These are phyloP conservation scores for Atta colombica DNA, from an alignment of 1,140 invertebrate species.

Conservation along the genomic window DNA sequence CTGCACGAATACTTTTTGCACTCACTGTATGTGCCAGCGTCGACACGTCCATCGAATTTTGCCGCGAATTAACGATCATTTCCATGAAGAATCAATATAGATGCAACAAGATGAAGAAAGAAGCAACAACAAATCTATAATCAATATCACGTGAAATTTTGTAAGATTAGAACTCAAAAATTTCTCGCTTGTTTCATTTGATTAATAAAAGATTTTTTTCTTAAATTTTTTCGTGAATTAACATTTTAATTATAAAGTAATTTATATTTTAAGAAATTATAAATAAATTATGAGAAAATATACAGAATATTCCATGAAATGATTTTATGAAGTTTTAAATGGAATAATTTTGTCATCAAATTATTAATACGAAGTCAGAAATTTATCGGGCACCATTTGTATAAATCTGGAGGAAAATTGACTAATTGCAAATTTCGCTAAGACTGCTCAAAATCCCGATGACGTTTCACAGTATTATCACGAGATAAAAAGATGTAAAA, in stretches of 20 bases:
- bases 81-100: conserved; percentile 14
- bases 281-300: background rate
- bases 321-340: conserved; percentile 15
- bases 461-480: background rate
- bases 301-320: background rate
- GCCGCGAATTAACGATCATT: background rate
- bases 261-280: background rate
- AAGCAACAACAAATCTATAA: background rate
- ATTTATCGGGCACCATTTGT: background rate
- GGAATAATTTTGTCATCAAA: background rate
- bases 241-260: background rate
- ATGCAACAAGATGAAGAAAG: background rate
- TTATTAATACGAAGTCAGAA: background rate
- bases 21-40: background rate
- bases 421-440: background rate
- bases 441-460: background rate
- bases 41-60: conserved; percentile 1
- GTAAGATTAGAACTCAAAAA: background rate
- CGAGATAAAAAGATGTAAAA: conserved; percentile 29
- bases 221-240: background rate
- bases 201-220: background rate
- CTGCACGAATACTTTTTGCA: too few species aligned
- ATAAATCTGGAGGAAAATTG: background rate
- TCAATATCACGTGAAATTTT: background rate
- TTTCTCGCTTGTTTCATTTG: background rate